Evolutionary conservation across 2,113 vertebrate species (phyloP), one percentile per base, ranked within the genome.

Genomic region (Ptyas mucosa): DNA sequence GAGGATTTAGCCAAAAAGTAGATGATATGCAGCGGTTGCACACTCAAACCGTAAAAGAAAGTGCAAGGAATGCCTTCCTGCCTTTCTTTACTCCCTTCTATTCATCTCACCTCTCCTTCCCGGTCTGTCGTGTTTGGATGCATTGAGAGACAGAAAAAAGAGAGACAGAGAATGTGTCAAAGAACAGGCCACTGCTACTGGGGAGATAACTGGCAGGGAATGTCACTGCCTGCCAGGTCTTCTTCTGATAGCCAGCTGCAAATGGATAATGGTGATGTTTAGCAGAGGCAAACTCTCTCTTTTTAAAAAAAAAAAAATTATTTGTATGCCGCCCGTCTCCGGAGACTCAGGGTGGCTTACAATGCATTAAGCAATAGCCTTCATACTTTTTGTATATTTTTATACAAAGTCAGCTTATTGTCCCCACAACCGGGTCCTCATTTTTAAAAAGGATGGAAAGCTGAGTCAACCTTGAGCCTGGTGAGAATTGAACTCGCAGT

Each of bases 151-250:
- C n/a, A 55, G 54, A 8, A 51, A 11, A 29, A 26, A 34, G 58
- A 69, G 57, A 69, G 49, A 88, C 15, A 23, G 85, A 85, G 46
- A 8, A 0, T 0, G 26, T 34, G 29, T 90, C 12, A 94, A 43
- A 57, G 52, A 90, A 55, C 64, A 89, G 3, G 0, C 0, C 91
- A 14, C 39, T 93, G 46, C 4, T 9, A 92, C 91, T 8, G 34
- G 54, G n/a, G 51, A 92, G 91, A 46, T 85, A 61, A 34, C 64
- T 69, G 34, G 43, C 85, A 55, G 58, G 58, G 91, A 58, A 87
- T 93, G 85, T 88, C 85, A 93, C 57, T 29, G 87, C n/a, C 90
- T 93, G 90, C 90, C 69, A 86, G 90, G 90, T 58, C 90, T 88
- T 91, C 87, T 46, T 91, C 69, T 18, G 51, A 85, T 89, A 89